Base-by-base conservation (phyloP, 2,888 invertebrate genomes). In the Cryptocephalus primarius region DNA sequence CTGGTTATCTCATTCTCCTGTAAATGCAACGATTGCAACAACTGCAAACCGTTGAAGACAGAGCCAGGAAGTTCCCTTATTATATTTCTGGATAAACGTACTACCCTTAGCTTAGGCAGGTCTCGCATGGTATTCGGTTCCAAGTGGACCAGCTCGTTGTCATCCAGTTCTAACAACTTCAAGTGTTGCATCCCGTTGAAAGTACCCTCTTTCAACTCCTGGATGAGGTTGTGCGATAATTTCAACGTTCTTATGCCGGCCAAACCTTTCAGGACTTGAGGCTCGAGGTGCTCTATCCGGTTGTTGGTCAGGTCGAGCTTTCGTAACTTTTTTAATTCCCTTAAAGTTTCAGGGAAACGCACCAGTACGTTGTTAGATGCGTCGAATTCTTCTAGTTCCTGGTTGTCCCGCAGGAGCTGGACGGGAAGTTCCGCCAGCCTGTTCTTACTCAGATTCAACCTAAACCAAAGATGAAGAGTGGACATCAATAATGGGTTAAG, bases 241-340 rank as follows among this genome's bases (percentile, higher is more conserved):
- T 81, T 81, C 34, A 91, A 75, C 61, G 83, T 82, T 40, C 76
- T 75, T 12, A 91, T 72, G 39, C 81, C 78, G 34, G 79, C 77
- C 61, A 89, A 73, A 52, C 79, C 82, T 51, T 79, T 80, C 43
- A 92, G 72, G 1, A 81, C 76, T 55, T 83, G 82, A 1, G 82
- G 78, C 45, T 83, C 78, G 46, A 89, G 75, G 47, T 75, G 72
- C 56, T 80, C 78, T 36, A 91, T 76, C 51, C 83, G 78, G 68
- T 91, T 91, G 63, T 79, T 80, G 61, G 87, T 87, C 48, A 89
- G 73, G 65, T 91, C 88, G 41, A 91, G 72, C 46, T 81, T 72
- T 64, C 81, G 80, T 12, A 92, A 70, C 53, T 79, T 78, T 22
- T 79, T 75, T 53, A 89, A 71, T 52, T 80, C 78, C 46, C 80